Evolutionary conservation across 1,140 invertebrate genomes (phyloP).

Genomic region (Coptotermes formosanus): DNA sequence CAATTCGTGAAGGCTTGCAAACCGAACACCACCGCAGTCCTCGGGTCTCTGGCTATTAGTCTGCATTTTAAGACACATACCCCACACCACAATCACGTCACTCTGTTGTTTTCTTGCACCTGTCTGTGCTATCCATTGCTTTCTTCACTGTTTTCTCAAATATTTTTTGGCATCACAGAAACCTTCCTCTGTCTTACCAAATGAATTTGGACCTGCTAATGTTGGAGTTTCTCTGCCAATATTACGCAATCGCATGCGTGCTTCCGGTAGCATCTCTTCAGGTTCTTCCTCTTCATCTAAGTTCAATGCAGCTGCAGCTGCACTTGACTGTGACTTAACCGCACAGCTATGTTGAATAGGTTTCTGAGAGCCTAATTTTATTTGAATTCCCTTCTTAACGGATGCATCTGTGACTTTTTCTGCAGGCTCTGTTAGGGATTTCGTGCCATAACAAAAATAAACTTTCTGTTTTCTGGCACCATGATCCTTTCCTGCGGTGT

Average conservation of each 20-base stretch:
- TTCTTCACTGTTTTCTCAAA: constrained; percentile 79
- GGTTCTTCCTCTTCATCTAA: constrained; percentile 75
- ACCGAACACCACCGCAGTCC: background rate
- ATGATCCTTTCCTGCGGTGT: constrained; percentile 23
- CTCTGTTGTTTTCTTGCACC: constrained; percentile 35
- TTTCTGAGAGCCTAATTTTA: constrained; percentile 32
- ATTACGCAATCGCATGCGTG: constrained; percentile 91
- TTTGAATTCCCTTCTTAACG: constrained; percentile 34
- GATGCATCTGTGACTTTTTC: constrained; percentile 19
- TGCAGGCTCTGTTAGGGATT: background rate
- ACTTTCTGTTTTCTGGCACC: constrained; percentile 26
- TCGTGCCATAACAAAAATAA: constrained; percentile 11
- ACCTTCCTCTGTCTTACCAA: constrained; percentile 90
- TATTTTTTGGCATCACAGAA: constrained; percentile 87
- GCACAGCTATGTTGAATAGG: constrained; percentile 2
- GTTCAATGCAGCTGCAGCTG: constrained; percentile 73
- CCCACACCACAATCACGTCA: background rate
- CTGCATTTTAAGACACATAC: background rate
- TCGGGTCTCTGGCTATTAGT: background rate
- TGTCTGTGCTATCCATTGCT: constrained; percentile 58
- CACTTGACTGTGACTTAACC: constrained; percentile 37
- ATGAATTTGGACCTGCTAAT: constrained; percentile 91
- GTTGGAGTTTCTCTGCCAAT: constrained; percentile 92
- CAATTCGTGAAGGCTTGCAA: background rate
- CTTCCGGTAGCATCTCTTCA: constrained; percentile 92